Evolutionary conservation across 2,113 vertebrate genomes (phyloP), one percentile per base, ranked within the genome.

Genomic region (Corythornis madagascariensis): DNA sequence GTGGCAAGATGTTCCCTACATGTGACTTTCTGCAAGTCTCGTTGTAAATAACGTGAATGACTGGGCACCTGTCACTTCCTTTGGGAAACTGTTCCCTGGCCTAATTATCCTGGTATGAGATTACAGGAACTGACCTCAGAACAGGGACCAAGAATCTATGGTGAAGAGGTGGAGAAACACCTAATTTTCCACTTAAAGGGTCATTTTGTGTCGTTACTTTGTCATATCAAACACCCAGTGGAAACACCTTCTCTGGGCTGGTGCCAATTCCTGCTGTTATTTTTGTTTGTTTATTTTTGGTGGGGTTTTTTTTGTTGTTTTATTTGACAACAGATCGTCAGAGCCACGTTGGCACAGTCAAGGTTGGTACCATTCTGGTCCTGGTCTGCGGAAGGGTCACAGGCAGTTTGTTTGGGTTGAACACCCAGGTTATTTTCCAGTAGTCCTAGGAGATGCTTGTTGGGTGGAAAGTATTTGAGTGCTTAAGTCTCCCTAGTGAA

Each of bases 21-120:
- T 87, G 94, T 93, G 94, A 95, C 83, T 92, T 89, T 95, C 78
- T 88, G 35, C 3, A 21, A 86, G 48, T 85, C 53, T 87, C 71
- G 50, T 95, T 85, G 86, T 88, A 93, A 96, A 93, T 95, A 94
- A 92, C 86, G 74, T 84, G 89, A 92, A 84, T 94, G 91, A 83
- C 89, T 91, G 78, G 85, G 53, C 91, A 86, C 91, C 93, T 92
- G 89, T 95, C 92, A 91, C 57, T 96, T 96, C 93, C 92, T 89
- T 89, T 91, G 87, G 87, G 92, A 92, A 90, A 33, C 82, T 77
- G 38, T 61, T 92, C 61, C 72, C 31, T 28, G 20, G 31, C 33
- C 85, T 88, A 53, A 82, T 94, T 92, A 88, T 56, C 56, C 60
- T 64, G 76, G 65, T 88, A 53, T 90, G 87, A 94, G 86, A 85